Conservation (phyloP, 2,113 vertebrate genomes). For the Rhinopomastus cyanomelas region DNA sequence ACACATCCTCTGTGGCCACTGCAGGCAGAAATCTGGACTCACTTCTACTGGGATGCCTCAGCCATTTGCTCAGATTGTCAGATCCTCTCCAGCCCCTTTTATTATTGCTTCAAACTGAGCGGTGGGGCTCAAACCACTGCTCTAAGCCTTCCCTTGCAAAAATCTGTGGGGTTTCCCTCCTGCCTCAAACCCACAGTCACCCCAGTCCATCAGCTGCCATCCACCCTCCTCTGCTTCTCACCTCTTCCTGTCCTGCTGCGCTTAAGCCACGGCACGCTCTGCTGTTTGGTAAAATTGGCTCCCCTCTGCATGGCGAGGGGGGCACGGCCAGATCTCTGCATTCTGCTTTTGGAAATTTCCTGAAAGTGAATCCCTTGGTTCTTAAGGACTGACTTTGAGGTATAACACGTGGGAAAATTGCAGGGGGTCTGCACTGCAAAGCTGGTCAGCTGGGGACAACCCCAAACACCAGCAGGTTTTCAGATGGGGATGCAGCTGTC, state of each 20-base stretch:
- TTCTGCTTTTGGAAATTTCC: constrained; percentile 50
- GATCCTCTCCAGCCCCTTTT: neutral
- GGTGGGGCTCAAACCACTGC: neutral
- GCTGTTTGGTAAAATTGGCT: constrained; percentile 42
- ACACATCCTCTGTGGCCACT: neutral
- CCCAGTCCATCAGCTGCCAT: neutral
- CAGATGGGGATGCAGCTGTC: constrained; percentile 51
- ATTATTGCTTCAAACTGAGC: neutral
- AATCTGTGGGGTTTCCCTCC: neutral
- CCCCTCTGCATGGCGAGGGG: neutral
- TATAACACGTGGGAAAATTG: constrained; percentile 47
- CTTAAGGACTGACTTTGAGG: neutral
- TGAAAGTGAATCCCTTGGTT: neutral
- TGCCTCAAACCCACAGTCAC: neutral
- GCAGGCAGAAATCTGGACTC: neutral
- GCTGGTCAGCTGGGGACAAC: constrained; percentile 53
- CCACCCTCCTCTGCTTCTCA: neutral
- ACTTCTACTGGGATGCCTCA: neutral
- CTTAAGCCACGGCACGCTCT: neutral
- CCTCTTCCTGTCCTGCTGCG: neutral
- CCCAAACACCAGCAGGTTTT: constrained; percentile 40
- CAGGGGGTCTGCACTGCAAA: constrained; percentile 38
- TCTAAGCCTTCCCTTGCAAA: neutral
- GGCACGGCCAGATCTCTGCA: neutral
- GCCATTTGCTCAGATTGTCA: neutral